Base-by-base conservation (phyloP, 92 coral and sea anemone genomes). In the Palythoa grandis region DNA sequence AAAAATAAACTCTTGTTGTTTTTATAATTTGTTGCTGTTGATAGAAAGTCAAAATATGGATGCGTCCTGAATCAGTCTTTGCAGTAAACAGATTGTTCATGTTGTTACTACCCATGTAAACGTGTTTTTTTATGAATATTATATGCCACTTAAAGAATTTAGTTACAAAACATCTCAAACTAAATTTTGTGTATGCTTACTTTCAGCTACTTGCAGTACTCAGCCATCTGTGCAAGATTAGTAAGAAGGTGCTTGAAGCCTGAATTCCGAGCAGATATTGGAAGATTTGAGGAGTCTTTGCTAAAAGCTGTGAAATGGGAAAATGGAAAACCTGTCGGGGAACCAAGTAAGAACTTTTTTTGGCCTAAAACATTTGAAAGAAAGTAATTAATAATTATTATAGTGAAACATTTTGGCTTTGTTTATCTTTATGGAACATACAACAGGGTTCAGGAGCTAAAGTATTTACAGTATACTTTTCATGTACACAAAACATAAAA, bases 221-320 rank as follows among this genome's bases (percentile, higher is more conserved):
- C 99, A 54, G 92, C 96, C 72, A 93, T 97, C 86, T 97, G 99
- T 92, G 99, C 99, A 79, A 90, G 97, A 77, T 84, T 94, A 80
- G 98, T 95, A 11, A 87, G 99, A 79, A 88, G 97, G 88, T 95
- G 99, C 75, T 88, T 97, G 52, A 97, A 97, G 83, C 97, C 99
- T 35, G 99, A 97, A 19, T 89, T 90, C 56, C 93, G 93, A 74
- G 95, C 89, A 2, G 91, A 88, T 63, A 93, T 92, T 37, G 23
- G 93, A 38, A 93, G 84, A 83, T 93, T 91, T 53, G 99, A 97
- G 71, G 98, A 95, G 68, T 95, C 99, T 2, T 82, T 83, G 2
- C 90, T 95, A 53, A 97, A 95, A 87, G 92, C 92, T 37, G 87
- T 95, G 12, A 93, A 90, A 78, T 97, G 99, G 99, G 95, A 92